Conservation (phyloP, 2,888 invertebrate species). For the Hemicrepidius hirtus region DNA sequence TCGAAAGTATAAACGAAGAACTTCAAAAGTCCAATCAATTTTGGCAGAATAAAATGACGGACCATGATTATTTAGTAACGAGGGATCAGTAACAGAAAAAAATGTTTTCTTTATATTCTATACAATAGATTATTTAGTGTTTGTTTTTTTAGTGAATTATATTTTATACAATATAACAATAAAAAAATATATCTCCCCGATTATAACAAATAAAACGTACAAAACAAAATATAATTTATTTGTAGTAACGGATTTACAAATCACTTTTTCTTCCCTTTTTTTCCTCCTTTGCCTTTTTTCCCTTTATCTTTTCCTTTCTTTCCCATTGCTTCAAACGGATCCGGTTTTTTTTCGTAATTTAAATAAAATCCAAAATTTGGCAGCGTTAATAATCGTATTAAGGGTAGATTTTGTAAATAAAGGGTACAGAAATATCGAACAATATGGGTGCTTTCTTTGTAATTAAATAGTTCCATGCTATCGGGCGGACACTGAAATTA, state of each 20-base stretch:
- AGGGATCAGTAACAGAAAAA: slow-evolving; percentile 49
- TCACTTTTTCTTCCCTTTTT: not conserved
- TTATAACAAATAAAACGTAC: slow-evolving; percentile 7
- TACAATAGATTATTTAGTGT: slow-evolving; percentile 32
- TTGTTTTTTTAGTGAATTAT: slow-evolving; percentile 24
- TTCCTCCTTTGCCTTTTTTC: not conserved
- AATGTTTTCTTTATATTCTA: slow-evolving; percentile 19
- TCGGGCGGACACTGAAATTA: slow-evolving; percentile 66
- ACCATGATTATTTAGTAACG: slow-evolving; percentile 58
- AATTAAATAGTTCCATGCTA: slow-evolving; percentile 64
- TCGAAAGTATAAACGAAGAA: slow-evolving; percentile 60
- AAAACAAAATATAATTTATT: no score
- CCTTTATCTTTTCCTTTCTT: slow-evolving; percentile 56
- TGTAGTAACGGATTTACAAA: no score
- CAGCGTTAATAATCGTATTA: slow-evolving; percentile 66
- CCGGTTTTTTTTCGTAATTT: slow-evolving; percentile 62
- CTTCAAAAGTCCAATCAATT: slow-evolving; percentile 60
- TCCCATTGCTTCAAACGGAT: slow-evolving; percentile 51
- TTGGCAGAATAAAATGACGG: slow-evolving; percentile 60
- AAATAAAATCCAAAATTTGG: slow-evolving; percentile 68
- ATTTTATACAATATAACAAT: slow-evolving; percentile 14
- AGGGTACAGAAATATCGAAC: slow-evolving; percentile 66
- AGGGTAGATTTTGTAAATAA: slow-evolving; percentile 68
- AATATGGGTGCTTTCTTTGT: slow-evolving; percentile 64
- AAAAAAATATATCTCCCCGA: not conserved